A percentile compares a stretch with the other conserved stretches of the same genome.
Conservation (phyloP, 1,140 invertebrate species). For the Drosophila auraria region DNA sequence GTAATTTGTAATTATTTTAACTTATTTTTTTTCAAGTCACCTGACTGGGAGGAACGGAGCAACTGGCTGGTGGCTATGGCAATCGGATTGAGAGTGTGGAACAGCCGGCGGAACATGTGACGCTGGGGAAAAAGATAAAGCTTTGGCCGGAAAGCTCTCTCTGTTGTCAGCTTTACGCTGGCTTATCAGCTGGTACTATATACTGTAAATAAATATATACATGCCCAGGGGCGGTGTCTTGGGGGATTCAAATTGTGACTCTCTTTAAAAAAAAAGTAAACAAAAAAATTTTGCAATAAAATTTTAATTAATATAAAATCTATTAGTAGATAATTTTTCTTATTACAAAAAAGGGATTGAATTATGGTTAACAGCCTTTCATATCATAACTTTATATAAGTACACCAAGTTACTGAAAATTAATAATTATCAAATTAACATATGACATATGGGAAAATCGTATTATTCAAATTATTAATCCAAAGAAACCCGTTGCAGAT, state of each 20-base stretch:
- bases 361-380: no score
- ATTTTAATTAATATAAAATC: no score
- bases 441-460: no score
- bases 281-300: no score
- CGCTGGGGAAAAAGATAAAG: background rate
- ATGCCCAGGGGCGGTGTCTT: background rate
- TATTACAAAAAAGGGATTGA: no score
- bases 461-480: background rate
- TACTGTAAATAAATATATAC: background rate
- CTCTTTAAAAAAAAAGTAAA: no score
- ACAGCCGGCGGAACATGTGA: constrained; percentile 18
- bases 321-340: no score
- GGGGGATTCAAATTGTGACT: background rate
- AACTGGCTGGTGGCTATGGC: constrained; percentile 32
- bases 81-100: constrained; percentile 47
- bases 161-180: constrained; percentile 27
- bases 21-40: constrained; percentile 63
- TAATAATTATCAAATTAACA: no score
- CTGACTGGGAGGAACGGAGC: constrained; percentile 57
- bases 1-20: constrained; percentile 12
- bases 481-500: background rate
- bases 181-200: constrained; percentile 28
- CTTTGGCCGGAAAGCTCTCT: constrained; percentile 41
- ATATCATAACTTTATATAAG: no score
- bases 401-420: no score